Evolutionary conservation across 2,113 vertebrate genomes (phyloP).

Genomic region (Eurystomus gularis): DNA sequence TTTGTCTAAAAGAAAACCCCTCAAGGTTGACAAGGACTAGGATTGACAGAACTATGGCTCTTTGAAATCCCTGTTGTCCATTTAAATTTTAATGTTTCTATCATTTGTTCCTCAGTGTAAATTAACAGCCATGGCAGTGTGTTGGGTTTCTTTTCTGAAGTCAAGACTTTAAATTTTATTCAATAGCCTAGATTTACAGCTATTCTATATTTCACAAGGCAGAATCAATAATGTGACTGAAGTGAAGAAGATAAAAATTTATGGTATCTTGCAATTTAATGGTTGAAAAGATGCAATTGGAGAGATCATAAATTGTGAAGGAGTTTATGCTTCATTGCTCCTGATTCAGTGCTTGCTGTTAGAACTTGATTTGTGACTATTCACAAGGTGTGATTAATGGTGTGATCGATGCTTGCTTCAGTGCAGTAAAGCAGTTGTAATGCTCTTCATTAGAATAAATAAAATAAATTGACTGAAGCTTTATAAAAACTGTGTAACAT

Average conservation of each 20-base stretch:
- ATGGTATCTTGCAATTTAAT: slow-evolving; percentile 99
- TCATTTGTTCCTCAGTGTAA: slow-evolving; percentile 99
- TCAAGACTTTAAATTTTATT: slow-evolving; percentile 96
- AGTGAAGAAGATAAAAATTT: slow-evolving; percentile 99
- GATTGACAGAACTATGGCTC: slow-evolving; percentile 83
- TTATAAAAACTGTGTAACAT: slow-evolving; percentile 99
- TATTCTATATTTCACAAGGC: slow-evolving; percentile 98
- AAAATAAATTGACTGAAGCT: slow-evolving; percentile 99
- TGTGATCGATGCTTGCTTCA: slow-evolving; percentile 96
- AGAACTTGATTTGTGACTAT: slow-evolving; percentile 99
- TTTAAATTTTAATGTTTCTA: slow-evolving; percentile 97
- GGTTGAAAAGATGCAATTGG: slow-evolving; percentile 99
- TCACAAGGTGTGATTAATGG: slow-evolving; percentile 99
- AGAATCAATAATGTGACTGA: slow-evolving; percentile 99
- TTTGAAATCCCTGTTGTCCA: slow-evolving; percentile 91
- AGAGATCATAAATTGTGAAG: slow-evolving; percentile 99
- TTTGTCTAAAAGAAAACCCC: slow-evolving; percentile 75
- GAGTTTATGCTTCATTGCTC: slow-evolving; percentile 99
- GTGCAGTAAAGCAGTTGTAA: slow-evolving; percentile 98
- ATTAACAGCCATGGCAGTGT: slow-evolving; percentile 95
- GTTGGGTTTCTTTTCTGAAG: slow-evolving; percentile 95
- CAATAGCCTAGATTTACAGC: slow-evolving; percentile 97
- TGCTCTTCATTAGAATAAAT: slow-evolving; percentile 99
- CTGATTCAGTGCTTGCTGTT: slow-evolving; percentile 99
- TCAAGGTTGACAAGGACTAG: slow-evolving; percentile 94